phyloP scores from a whole-genome alignment of 1,140 invertebrate species.

The Cotesia chilonis region DNA sequence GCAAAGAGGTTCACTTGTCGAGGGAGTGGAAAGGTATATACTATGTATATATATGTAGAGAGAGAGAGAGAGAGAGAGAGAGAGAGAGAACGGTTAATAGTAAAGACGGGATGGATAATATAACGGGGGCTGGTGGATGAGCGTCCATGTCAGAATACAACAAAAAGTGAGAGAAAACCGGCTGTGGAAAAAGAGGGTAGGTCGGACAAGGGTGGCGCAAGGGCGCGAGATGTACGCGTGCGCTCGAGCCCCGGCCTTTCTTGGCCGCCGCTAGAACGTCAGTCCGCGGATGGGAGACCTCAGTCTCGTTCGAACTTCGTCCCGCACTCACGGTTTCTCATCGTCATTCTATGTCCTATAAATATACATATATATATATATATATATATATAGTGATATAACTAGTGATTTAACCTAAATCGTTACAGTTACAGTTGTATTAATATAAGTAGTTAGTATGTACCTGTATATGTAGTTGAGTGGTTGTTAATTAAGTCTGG shows the following conservation, averaged over 20 bases:
- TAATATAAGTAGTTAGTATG: background rate
- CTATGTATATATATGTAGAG: too few relatives aligned
- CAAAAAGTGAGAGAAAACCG: constrained; percentile 12
- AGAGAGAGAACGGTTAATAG: too few relatives aligned
- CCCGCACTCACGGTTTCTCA: constrained; percentile 33
- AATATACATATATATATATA: constrained; percentile 11
- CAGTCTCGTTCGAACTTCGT: constrained; percentile 41
- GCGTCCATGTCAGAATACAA: constrained; percentile 7
- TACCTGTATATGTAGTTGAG: too few relatives aligned
- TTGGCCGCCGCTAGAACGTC: constrained; percentile 32
- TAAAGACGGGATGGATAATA: too few relatives aligned
- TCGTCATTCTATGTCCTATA: background rate
- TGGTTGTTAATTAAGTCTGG: too few relatives aligned
- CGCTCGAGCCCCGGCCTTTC: constrained; percentile 35
- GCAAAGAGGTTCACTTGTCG: too few relatives aligned
- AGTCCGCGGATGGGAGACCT: constrained; percentile 47
- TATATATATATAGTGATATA: background rate
- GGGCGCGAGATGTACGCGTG: constrained; percentile 35
- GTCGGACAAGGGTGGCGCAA: constrained; percentile 35
- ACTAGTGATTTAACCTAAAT: constrained; percentile 1
- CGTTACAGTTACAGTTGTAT: background rate
- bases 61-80: too few relatives aligned
- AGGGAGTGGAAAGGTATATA: too few relatives aligned
- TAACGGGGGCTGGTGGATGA: background rate
- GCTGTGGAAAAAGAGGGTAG: constrained; percentile 3